A percentile compares a stretch with the other conserved stretches of the same genome.
Conservation (phyloP, 2,113 vertebrate species). For the Mesitornis unicolor region DNA sequence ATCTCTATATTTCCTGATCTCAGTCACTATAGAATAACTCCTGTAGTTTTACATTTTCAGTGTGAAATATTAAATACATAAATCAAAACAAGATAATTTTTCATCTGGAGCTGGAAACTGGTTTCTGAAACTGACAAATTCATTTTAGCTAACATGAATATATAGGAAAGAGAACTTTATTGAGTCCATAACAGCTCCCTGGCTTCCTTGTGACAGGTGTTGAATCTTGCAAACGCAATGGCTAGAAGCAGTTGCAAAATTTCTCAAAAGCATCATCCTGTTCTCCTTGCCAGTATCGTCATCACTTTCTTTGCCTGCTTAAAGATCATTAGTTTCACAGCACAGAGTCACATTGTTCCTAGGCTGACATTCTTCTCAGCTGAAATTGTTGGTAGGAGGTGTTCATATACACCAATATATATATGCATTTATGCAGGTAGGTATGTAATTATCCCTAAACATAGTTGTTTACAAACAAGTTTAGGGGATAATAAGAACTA, state of each 20-base stretch:
- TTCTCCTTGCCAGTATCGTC: background rate
- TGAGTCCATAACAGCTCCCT: constrained; percentile 42
- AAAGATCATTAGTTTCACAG: background rate
- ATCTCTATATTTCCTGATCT: constrained; percentile 85
- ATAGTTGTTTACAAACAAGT: constrained; percentile 11
- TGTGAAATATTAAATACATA: constrained; percentile 96
- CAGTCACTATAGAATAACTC: constrained; percentile 80
- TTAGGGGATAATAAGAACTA: constrained; percentile 30
- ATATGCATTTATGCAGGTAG: accelerated
- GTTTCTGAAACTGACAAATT: constrained; percentile 86
- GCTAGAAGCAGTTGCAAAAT: background rate
- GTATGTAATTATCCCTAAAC: background rate
- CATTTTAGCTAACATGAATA: constrained; percentile 86
- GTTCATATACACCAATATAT: background rate
- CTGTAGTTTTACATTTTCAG: constrained; percentile 84
- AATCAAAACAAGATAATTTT: constrained; percentile 89
- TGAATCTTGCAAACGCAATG: background rate
- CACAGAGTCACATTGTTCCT: background rate
- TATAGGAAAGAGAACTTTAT: constrained; percentile 69
- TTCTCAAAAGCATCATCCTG: background rate
- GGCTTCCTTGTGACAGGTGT: background rate
- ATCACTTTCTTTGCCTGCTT: background rate
- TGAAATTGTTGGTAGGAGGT: background rate
- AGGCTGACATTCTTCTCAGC: constrained; percentile 30
- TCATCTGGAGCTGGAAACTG: constrained; percentile 75